Percentiles rank a stretch among this genome's conserved stretches.
phyloP scores from a whole-genome alignment of 2,113 vertebrate genomes.

The Xiphophorus hellerii region DNA sequence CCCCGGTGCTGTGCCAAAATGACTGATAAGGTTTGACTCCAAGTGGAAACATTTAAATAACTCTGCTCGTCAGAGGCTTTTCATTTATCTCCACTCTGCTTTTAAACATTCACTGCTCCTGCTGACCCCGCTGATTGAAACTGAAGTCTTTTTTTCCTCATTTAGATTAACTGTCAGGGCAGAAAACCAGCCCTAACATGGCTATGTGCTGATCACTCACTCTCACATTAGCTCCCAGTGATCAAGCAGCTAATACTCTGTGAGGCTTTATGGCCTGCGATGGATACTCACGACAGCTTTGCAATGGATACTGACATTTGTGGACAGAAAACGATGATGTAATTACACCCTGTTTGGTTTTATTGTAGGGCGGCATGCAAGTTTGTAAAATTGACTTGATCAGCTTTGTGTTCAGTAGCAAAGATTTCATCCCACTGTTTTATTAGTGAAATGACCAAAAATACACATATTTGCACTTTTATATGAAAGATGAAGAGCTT shows the following conservation, averaged over 20 bases:
- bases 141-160: slow-evolving; percentile 40
- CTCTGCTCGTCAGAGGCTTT: slow-evolving; percentile 28
- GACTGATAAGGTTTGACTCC: slow-evolving; percentile 37
- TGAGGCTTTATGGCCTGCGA: slow-evolving; percentile 36
- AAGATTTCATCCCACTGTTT: slow-evolving; percentile 21
- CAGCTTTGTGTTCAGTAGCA: slow-evolving; percentile 6
- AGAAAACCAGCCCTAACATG: slow-evolving; percentile 29
- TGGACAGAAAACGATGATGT: slow-evolving; percentile 23
- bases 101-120: slow-evolving; percentile 46
- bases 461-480: neutral
- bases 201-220: slow-evolving; percentile 41
- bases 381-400: slow-evolving; percentile 5
- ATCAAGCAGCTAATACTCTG: slow-evolving; percentile 59
- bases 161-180: slow-evolving; percentile 52
- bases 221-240: slow-evolving; percentile 49
- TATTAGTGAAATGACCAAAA: slow-evolving; percentile 18
- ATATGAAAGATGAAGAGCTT: slow-evolving; percentile 9
- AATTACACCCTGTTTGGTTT: slow-evolving; percentile 55
- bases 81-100: slow-evolving; percentile 38
- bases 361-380: slow-evolving; percentile 23
- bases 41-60: slow-evolving; percentile 43
- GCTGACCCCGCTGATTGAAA: slow-evolving; percentile 53
- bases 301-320: slow-evolving; percentile 38
- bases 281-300: slow-evolving; percentile 35
- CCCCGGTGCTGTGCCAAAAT: slow-evolving; percentile 7